Base-by-base conservation (phyloP, 2,888 invertebrate genomes). In the Idaea aversata region DNA sequence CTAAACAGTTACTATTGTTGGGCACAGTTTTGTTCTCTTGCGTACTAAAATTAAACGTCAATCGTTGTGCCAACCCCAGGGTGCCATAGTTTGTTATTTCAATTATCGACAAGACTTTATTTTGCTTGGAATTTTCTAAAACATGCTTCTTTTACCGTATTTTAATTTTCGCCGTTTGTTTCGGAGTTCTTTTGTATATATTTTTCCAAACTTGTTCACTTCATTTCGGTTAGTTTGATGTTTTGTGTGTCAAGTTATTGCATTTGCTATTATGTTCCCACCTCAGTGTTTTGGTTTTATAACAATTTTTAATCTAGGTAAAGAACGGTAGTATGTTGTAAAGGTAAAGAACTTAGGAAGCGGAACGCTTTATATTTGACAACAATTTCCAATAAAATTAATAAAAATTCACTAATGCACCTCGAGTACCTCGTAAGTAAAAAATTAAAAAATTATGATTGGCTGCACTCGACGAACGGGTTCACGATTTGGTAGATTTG, bases 11-110 rank as follows among this genome's bases (percentile, higher is more conserved):
- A 65, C 75, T 65, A 79, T 84, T 81, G 81, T 84, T 73, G 72
- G 71, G 65, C 72, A 71, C 73, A 71, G 74, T 85, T 82, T 80
- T 85, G 80, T 87, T 86, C 79, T 81, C 79, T 77, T 78, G 79
- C 73, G 80, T 77, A 85, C 88, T 89, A 88, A 91, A 91, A 91
- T 91, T 90, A 90, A 91, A 92, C 84, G 90, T 90, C 90, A 88
- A 87, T 88, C 88, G 82, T 75, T 79, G 79, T 81, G 91, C 86
- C 91, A 84, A 72, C 72, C 70, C 75, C 91, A 90, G 87, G 67
- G 72, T 76, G 75, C 72, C 75, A 79, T 81, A 84, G 85, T 87
- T 89, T 86, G 87, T 88, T 88, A 83, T 88, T 90, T 87, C 87
- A 90, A 90, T 91, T 90, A 91, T 85, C 87, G 86, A 82, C 82